Evolutionary conservation across 2,888 invertebrate genomes (phyloP), one percentile per base, ranked within the genome.

Genomic region (Ectemnius cavifrons): DNA sequence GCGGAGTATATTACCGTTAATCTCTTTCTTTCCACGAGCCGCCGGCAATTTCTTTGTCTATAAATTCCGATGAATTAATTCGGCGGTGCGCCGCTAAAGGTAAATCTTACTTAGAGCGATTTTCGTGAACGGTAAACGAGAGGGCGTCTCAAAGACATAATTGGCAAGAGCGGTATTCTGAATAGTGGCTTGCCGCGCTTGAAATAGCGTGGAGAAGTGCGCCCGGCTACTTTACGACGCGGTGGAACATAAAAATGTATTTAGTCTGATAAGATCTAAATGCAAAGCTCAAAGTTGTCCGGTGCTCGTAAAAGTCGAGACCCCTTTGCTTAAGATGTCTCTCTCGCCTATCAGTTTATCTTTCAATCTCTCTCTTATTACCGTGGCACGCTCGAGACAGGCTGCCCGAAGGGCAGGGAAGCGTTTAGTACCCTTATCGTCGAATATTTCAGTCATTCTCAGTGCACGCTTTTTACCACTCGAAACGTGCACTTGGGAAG

Each of bases 281-380:
- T 52, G 52, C 16, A 52, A 52, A 52, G n/a, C 52, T 52, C 52
- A 52, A 52, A 52, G 52, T 52, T 52, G 52, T 52, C 52, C 16
- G 16, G 52, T 2, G 52, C 14, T 16, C 52, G 52, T 52, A 52
- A 52, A 52, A 52, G 14, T 13, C 52, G 46, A 49, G 16, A 23
- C n/a, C 63, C 14, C 27, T 47, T 14, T 49, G 23, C 49, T n/a
- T 47, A 23, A 63, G 27, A 14, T 37, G 37, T 37, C 37, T 37
- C 27, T 13, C 18, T 20, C 14, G 47, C 6, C 46, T 63, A 49
- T 49, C 49, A 63, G 11, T 49, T 63, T 47, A 64, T 64, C 56
- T 13, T 16, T 20, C 18, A 57, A 64, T 56, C 57, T 28, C 18
- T 16, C 11, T 28, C 64, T 64, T 57, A 56, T 56, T 56, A 56